Base-by-base conservation (phyloP, 2,797 vertebrate species). In the Xiphophorus birchmanni region DNA sequence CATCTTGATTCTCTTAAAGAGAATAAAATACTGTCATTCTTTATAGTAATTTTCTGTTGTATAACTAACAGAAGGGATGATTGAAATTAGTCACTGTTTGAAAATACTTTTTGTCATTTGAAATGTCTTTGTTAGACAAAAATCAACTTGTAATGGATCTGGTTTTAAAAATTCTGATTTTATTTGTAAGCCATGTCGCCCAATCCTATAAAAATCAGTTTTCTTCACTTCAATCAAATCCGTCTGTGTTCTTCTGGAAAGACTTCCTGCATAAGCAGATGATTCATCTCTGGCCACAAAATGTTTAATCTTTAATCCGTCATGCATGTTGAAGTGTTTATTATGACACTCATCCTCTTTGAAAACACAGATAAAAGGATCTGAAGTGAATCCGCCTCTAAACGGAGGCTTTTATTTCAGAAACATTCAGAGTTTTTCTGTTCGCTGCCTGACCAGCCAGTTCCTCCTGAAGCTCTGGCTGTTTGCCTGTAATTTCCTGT, bases 401-500 rank as follows among this genome's bases (percentile, higher is more conserved):
- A 35, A 37, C 2, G 17, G 32, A 65, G 60, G 32, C 60, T 18
- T 29, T 37, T 69, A 12, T 2, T 17, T 5, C 2, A 12, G 23
- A 40, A 23, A 7, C 26, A 1, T 4, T n/a, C 35, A 32, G 75
- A 60, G 0, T 58, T 17, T 80, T 79, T 73, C 63, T 73, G 56
- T 0, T 11, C 67, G 13, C 67, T 74, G 60, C 45, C 26, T n/a
- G 40, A 21, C 8, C 75, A 32, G 63, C 84, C 78, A 79, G 84
- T 90, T 93, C 88, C 83, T 77, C 78, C 82, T 84, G 10, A 50
- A 82, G 82, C 56, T 75, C 50, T n/a, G 87, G 83, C 78, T 80
- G 71, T 75, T 90, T 73, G 88, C 72, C 75, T 91, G 90, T 84
- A 91, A 93, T 94, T 96, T 96, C 95, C 94, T 95, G 93, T 95